Evolutionary conservation across 1,140 invertebrate species (phyloP).

Genomic region (Procambarus clarkii): DNA sequence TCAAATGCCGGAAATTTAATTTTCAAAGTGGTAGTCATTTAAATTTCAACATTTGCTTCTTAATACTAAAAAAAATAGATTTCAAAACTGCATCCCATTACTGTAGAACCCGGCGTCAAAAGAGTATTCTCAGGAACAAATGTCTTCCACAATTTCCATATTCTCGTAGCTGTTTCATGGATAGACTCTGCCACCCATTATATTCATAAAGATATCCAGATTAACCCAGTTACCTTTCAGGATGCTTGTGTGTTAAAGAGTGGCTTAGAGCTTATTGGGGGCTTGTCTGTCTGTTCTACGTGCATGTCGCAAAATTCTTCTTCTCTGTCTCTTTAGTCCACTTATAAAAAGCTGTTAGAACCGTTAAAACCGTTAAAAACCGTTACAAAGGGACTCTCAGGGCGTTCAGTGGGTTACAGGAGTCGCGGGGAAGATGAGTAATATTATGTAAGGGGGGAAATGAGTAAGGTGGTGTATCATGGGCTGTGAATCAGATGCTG

Average conservation of each 20-base stretch:
- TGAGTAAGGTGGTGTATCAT: too few relatives aligned
- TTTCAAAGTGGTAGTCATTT: not conserved
- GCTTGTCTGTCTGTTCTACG: slow-evolving; percentile 39
- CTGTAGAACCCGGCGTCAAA: not conserved
- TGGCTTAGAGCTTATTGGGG: slow-evolving; percentile 54
- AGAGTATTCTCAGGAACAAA: not conserved
- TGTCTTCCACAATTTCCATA: slow-evolving; percentile 1
- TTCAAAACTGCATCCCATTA: too few relatives aligned
- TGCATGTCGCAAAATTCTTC: slow-evolving; percentile 46
- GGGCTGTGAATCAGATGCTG: too few relatives aligned
- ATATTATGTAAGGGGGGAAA: too few relatives aligned
- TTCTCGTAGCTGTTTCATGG: not conserved
- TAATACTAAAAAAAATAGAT: not conserved
- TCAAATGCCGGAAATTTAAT: not conserved
- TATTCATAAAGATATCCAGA: not conserved
- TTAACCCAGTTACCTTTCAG: slow-evolving; percentile 48
- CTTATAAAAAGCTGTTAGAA: not conserved
- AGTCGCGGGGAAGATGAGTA: too few relatives aligned
- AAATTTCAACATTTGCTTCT: not conserved
- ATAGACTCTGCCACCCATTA: not conserved
- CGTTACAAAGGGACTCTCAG: not conserved
- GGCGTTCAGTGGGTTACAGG: too few relatives aligned
- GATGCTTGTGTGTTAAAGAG: slow-evolving; percentile 37
- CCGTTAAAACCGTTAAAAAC: not conserved
- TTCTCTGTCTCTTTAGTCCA: slow-evolving; percentile 21